Evolutionary conservation across 2,113 vertebrate species (phyloP).

Genomic region (Lampris incognitus): DNA sequence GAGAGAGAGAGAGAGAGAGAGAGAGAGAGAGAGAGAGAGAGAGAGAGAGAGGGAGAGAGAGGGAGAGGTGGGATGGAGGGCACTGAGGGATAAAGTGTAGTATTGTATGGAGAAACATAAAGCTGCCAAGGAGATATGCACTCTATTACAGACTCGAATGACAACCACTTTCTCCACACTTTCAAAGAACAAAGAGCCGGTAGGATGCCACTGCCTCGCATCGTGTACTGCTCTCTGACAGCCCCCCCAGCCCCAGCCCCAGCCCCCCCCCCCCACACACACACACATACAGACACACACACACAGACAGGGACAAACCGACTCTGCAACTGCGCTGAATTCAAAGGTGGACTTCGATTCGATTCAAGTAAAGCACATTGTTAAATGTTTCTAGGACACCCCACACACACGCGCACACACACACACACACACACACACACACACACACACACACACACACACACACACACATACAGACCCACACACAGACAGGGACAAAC

Average conservation of each 20-base stretch:
- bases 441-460: too few relatives aligned
- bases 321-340: constrained; percentile 26
- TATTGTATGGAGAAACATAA: not conserved
- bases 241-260: too few relatives aligned
- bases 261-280: constrained; percentile 23
- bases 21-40: too few relatives aligned
- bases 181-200: constrained; percentile 11
- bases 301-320: constrained; percentile 12
- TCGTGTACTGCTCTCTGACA: constrained; percentile 12
- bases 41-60: not conserved
- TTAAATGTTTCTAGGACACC: constrained; percentile 36
- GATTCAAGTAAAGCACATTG: constrained; percentile 29
- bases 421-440: too few relatives aligned
- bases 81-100: not conserved
- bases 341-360: constrained; percentile 39
- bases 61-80: not conserved
- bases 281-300: not conserved
- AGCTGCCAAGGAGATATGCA: not conserved
- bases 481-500: constrained; percentile 10
- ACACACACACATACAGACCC: too few relatives aligned
- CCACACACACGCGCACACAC: too few relatives aligned
- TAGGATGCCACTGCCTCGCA: constrained; percentile 20
- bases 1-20: too few relatives aligned
- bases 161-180: not conserved
- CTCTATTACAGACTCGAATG: not conserved